These are phyloP conservation scores for Carcharodon carcharias DNA, from an alignment of 2,797 vertebrate species.

Conservation along the genomic window DNA sequence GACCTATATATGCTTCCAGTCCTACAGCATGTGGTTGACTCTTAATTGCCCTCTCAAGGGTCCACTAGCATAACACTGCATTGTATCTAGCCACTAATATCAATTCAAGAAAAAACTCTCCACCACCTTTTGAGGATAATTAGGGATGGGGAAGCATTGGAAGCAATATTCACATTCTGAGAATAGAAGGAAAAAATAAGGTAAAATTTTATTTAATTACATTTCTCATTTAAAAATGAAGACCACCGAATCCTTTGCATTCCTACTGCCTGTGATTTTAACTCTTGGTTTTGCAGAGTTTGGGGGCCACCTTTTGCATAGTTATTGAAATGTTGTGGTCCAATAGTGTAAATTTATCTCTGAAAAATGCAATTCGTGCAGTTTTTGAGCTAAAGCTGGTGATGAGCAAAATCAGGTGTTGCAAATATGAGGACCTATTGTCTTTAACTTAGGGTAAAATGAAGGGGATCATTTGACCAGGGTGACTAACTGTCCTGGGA, in stretches of 20 bases:
- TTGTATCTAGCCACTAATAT: neutral
- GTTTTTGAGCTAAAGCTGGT: too few relatives aligned
- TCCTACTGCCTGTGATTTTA: neutral
- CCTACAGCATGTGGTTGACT: neutral
- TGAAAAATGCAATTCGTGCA: neutral
- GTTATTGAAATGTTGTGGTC: neutral
- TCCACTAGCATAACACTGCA: neutral
- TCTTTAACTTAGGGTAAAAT: too few relatives aligned
- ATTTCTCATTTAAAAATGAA: neutral
- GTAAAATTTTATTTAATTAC: neutral
- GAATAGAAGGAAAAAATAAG: neutral
- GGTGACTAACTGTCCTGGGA: too few relatives aligned
- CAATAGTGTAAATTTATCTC: neutral
- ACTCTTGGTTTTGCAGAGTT: neutral
- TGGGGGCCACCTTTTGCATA: neutral
- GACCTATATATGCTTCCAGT: neutral
- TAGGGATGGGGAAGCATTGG: neutral
- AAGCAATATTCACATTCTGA: neutral
- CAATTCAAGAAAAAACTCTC: neutral
- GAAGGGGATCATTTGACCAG: too few relatives aligned
- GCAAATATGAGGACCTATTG: too few relatives aligned
- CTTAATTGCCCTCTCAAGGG: neutral
- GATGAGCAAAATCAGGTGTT: too few relatives aligned
- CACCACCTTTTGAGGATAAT: neutral
- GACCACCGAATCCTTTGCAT: neutral